Percentiles rank a stretch among this genome's conserved stretches.
Conservation (phyloP, 1,140 invertebrate species). For the Pseudomyrmex dendroicus region DNA sequence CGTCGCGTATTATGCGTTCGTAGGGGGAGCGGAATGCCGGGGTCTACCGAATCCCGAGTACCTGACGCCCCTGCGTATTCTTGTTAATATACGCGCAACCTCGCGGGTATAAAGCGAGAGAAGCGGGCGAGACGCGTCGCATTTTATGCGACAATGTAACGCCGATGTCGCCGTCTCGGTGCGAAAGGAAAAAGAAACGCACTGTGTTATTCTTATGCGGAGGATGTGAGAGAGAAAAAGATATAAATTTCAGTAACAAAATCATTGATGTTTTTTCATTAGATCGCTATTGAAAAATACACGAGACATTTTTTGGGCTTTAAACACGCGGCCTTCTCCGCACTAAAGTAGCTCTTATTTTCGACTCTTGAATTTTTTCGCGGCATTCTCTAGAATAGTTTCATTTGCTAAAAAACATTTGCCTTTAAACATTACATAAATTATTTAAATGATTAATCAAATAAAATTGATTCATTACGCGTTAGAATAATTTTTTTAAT, state of each 20-base stretch:
- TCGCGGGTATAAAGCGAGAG: conserved; percentile 12
- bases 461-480: too few species aligned
- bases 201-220: background rate
- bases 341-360: too few species aligned
- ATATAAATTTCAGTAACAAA: too few species aligned
- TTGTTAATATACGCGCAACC: conserved; percentile 22
- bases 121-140: background rate
- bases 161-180: conserved; percentile 5
- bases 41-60: conserved; percentile 23
- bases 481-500: too few species aligned
- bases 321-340: too few species aligned
- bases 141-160: background rate
- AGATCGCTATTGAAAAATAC: background rate
- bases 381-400: too few species aligned
- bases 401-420: too few species aligned
- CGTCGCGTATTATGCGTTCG: conserved; percentile 56
- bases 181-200: background rate
- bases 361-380: too few species aligned
- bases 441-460: too few species aligned
- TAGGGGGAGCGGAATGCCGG: background rate
- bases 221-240: background rate
- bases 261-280: background rate
- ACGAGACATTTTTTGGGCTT: too few species aligned
- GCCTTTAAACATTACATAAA: too few species aligned
- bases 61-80: conserved; percentile 35